These are phyloP conservation scores for Falco biarmicus DNA, from an alignment of 2,797 vertebrate species.

Conservation along the genomic window DNA sequence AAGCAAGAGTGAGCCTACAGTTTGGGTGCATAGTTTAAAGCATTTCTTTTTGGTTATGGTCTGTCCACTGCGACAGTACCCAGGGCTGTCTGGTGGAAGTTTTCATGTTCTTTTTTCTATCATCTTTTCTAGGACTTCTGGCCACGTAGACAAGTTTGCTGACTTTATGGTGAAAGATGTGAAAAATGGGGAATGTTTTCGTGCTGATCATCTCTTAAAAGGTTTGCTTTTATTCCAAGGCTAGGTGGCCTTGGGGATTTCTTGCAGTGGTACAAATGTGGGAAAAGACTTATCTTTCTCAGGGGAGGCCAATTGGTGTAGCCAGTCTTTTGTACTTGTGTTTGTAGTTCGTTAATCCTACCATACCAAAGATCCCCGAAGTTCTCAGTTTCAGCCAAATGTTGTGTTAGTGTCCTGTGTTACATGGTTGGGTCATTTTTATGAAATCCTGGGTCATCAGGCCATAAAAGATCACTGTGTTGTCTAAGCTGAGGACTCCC, in stretches of 20 bases:
- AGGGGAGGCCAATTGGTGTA: neutral
- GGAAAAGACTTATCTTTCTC: neutral
- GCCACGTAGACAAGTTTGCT: slow-evolving; percentile 98
- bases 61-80: neutral
- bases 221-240: slow-evolving; percentile 75
- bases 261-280: neutral
- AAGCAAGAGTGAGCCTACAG: neutral
- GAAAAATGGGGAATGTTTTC: slow-evolving; percentile 97
- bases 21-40: neutral
- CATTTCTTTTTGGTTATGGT: neutral
- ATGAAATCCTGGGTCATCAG: neutral
- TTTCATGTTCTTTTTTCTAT: neutral
- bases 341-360: neutral
- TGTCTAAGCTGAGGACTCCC: neutral
- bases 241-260: neutral
- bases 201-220: slow-evolving; percentile 97
- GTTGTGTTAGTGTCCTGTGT: neutral
- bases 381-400: neutral
- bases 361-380: rapidly evolving
- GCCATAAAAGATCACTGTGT: neutral
- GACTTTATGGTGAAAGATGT: slow-evolving; percentile 99
- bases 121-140: slow-evolving; percentile 87
- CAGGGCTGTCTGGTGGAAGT: neutral
- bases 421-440: neutral
- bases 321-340: neutral